A percentile compares a stretch with the other conserved stretches of the same genome.
Evolutionary conservation across 2,113 vertebrate species (phyloP).

Genomic region (Lophotis ruficrista): DNA sequence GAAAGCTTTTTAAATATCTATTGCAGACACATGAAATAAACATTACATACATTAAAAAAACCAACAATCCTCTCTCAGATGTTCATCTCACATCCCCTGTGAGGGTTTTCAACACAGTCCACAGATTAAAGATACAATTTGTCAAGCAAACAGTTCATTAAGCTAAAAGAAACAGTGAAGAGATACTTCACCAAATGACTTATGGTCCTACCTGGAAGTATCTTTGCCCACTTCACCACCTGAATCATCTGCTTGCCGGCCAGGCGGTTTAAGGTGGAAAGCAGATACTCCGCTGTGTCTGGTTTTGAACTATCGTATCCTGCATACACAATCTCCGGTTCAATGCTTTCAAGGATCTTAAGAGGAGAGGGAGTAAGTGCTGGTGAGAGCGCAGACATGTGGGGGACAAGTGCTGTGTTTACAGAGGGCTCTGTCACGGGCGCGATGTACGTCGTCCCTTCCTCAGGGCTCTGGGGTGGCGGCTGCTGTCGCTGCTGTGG

Average conservation of each 20-base stretch:
- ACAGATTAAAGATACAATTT: neutral
- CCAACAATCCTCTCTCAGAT: neutral
- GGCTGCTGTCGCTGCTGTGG: slow-evolving; percentile 72
- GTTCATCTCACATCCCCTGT: neutral
- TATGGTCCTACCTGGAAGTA: slow-evolving; percentile 91
- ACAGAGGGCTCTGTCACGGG: slow-evolving; percentile 87
- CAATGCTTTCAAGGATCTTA: slow-evolving; percentile 93
- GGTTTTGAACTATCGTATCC: slow-evolving; percentile 92
- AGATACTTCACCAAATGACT: neutral
- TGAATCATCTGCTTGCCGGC: slow-evolving; percentile 99
- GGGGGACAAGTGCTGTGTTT: slow-evolving; percentile 88
- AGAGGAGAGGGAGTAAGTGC: slow-evolving; percentile 90
- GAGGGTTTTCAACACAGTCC: neutral
- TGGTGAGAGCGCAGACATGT: slow-evolving; percentile 83
- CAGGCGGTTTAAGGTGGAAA: slow-evolving; percentile 95
- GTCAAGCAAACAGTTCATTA: neutral
- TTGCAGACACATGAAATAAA: neutral
- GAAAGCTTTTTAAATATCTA: neutral
- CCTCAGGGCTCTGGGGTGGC: slow-evolving; percentile 84
- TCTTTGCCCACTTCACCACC: slow-evolving; percentile 99
- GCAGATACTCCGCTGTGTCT: slow-evolving; percentile 92
- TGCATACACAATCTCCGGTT: slow-evolving; percentile 92
- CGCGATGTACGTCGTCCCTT: slow-evolving; percentile 84
- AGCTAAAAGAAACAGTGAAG: neutral
- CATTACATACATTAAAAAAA: neutral